Evolutionary conservation across 2,888 invertebrate genomes (phyloP), one percentile per base, ranked within the genome.

Genomic region (Melitaea athalia): DNA sequence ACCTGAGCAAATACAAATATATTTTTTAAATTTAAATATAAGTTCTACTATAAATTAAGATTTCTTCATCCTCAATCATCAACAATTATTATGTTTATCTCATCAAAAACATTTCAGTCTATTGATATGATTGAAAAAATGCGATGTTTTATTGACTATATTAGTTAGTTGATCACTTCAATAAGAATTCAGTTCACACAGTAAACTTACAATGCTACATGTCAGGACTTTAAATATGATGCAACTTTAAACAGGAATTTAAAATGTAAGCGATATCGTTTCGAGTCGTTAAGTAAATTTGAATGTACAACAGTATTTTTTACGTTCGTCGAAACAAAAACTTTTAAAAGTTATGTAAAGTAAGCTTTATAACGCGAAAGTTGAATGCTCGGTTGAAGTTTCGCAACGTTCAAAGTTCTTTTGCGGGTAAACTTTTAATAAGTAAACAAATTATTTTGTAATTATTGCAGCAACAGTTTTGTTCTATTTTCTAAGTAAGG

Each of bases 171-270:
- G 85, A 86, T 87, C 88, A 88, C 87, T 87, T 88, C 5, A 78
- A 79, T 75, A 79, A 85, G 84, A 86, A 88, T 87, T 86, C 81
- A 87, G 87, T 85, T 78, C 80, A 77, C 80, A 81, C 82, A 80
- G 60, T 42, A 68, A 59, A 33, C 57, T 45, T 76, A 75, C 74
- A 64, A 74, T 74, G 53, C 64, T 73, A 74, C 75, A 70, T 67
- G 71, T 52, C 57, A 42, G 59, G 63, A 67, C 43, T 43, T 67
- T 11, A 71, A 63, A 15, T 67, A 63, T 49, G 15, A 61, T 62
- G 38, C 24, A 70, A n/a, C 63, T 60, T 38, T 38, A 77, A 74
- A 75, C 65, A 42, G 33, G 63, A 72, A 73, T 63, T 66, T 77
- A 77, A 64, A 10, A 38, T 31, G 8, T 70, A 52, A 53, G 55